phyloP scores from a whole-genome alignment of 2,888 invertebrate genomes.

The Stratiomys singularior region DNA sequence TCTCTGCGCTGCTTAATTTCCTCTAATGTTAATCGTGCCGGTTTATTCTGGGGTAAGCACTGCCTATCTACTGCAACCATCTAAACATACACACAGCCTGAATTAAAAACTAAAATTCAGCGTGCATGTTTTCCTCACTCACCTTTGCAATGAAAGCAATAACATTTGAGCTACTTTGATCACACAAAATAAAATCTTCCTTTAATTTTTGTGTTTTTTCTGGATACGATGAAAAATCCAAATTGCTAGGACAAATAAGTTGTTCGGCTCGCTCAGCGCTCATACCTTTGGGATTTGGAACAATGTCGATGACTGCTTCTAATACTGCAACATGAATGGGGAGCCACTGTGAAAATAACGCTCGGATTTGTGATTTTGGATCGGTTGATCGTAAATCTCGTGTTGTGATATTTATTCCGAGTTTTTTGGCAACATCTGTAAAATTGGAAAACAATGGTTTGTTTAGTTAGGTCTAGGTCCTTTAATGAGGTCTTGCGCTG shows the following conservation, averaged over 20 bases:
- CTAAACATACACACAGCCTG: conserved; percentile 76
- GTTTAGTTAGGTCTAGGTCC: too few species aligned
- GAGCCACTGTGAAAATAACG: conserved; percentile 89
- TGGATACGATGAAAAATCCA: conserved; percentile 75
- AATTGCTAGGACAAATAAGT: conserved; percentile 79
- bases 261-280: conserved; percentile 82
- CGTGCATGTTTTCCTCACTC: not conserved
- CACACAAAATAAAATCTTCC: conserved; percentile 76
- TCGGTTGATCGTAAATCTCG: conserved; percentile 85
- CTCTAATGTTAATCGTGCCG: conserved; percentile 78
- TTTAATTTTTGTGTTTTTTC: conserved; percentile 76
- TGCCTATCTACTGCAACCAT: conserved; percentile 87
- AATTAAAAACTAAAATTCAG: not conserved
- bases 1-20: conserved; percentile 78
- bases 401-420: conserved; percentile 79
- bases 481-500: too few species aligned
- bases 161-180: conserved; percentile 73
- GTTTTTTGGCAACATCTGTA: conserved; percentile 71
- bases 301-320: conserved; percentile 79
- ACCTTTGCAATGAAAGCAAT: conserved; percentile 65
- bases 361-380: conserved; percentile 79
- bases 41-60: conserved; percentile 81
- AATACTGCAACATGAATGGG: conserved; percentile 86
- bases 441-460: not conserved
- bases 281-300: conserved; percentile 86